A percentile compares a stretch with the other conserved stretches of the same genome.
phyloP scores from a whole-genome alignment of 2,888 invertebrate species.

The Eupithecia insigniata region DNA sequence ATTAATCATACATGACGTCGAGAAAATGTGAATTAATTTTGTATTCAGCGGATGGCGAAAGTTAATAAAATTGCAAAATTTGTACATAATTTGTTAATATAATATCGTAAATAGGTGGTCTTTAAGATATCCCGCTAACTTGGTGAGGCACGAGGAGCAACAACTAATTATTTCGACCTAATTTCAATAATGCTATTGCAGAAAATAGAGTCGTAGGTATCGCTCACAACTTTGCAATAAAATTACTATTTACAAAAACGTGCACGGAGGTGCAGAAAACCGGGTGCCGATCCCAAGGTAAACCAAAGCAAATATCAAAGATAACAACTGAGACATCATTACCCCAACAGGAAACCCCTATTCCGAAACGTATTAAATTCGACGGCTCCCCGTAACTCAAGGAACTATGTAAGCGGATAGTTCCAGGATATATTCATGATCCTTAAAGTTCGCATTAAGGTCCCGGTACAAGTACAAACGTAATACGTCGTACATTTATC shows the following conservation, averaged over 20 bases:
- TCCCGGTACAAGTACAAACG: background rate
- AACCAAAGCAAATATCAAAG: background rate
- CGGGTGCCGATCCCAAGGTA: background rate
- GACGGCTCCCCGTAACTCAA: slow-evolving; percentile 16
- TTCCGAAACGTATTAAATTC: slow-evolving; percentile 19
- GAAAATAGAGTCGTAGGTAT: background rate
- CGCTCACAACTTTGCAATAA: background rate
- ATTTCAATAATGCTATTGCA: background rate
- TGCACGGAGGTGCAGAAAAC: background rate
- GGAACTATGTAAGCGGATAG: slow-evolving; percentile 20
- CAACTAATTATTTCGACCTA: background rate
- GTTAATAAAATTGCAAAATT: background rate
- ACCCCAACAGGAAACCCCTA: slow-evolving; percentile 12
- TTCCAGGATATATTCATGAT: slow-evolving; percentile 22
- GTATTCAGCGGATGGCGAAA: slow-evolving; percentile 8
- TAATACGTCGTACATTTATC: background rate
- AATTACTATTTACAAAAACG: no score
- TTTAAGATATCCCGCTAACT: background rate
- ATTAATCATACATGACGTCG: slow-evolving; percentile 13
- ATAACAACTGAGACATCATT: slow-evolving; percentile 14
- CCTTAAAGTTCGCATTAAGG: slow-evolving; percentile 18
- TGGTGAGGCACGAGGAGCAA: background rate
- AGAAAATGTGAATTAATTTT: slow-evolving; percentile 10
- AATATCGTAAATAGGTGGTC: background rate
- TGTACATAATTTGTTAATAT: background rate